phyloP scores from a whole-genome alignment of 2,888 invertebrate species.

The Itoplectis maculator region DNA sequence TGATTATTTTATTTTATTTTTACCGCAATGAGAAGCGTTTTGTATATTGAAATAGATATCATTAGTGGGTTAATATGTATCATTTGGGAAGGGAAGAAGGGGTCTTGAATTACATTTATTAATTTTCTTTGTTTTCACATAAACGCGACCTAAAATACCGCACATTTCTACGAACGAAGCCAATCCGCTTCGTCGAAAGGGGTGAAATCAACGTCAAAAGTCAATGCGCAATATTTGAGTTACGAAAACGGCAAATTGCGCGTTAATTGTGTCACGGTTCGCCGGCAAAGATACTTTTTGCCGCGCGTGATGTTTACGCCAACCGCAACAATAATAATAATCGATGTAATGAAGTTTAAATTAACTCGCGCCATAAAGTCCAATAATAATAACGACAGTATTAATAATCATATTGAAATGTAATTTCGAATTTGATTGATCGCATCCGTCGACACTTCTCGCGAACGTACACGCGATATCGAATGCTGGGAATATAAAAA shows the following conservation, averaged over 20 bases:
- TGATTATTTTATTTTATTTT: not conserved
- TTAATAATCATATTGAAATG: conserved; percentile 10
- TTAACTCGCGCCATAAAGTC: not conserved
- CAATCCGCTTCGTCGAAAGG: too few relatives aligned
- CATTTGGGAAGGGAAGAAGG: too few relatives aligned
- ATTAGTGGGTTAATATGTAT: too few relatives aligned
- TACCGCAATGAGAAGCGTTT: too few relatives aligned
- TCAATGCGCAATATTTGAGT: not conserved
- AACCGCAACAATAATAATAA: not conserved
- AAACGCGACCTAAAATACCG: too few relatives aligned
- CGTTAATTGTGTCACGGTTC: not conserved
- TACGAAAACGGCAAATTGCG: not conserved
- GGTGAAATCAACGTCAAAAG: too few relatives aligned
- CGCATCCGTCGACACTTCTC: conserved; percentile 5
- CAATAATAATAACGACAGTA: not conserved
- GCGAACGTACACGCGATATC: not conserved
- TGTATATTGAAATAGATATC: too few relatives aligned
- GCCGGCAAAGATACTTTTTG: not conserved
- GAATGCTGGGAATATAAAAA: too few relatives aligned
- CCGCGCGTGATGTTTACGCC: not conserved
- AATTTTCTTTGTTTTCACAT: too few relatives aligned
- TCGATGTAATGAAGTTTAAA: not conserved
- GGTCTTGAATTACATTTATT: too few relatives aligned
- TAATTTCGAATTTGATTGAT: conserved; percentile 16
- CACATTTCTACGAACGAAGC: too few relatives aligned